Percentiles rank a stretch among this genome's conserved stretches.
These are phyloP conservation scores for Platysteira castanea DNA, from an alignment of 2,113 vertebrate species.

Conservation along the genomic window DNA sequence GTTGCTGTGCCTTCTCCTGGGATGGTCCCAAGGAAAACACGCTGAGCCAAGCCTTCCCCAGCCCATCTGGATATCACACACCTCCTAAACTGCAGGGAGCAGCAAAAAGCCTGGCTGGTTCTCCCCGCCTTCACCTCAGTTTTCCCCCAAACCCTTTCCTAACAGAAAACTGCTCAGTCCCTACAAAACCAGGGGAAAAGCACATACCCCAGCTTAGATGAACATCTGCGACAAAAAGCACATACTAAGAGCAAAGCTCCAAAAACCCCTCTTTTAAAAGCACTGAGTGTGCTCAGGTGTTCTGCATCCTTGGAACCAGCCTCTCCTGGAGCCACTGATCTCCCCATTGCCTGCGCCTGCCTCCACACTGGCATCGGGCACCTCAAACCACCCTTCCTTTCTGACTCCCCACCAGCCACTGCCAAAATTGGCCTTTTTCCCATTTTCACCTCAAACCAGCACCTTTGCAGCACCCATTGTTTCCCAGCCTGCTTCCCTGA, in stretches of 20 bases:
- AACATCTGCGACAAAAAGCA: accelerated
- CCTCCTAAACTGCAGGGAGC: not conserved
- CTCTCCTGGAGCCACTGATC: not conserved
- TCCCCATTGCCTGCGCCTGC: not conserved
- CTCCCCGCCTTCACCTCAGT: not conserved
- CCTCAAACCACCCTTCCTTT: not conserved
- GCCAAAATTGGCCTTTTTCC: not conserved
- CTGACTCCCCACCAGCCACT: accelerated
- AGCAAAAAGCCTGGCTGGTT: not conserved
- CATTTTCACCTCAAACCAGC: not conserved
- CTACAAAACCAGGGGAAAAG: not conserved
- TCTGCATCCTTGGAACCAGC: not conserved
- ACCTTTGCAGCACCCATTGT: not conserved
- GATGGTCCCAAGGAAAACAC: not conserved
- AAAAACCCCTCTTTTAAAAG: not conserved
- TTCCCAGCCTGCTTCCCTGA: not conserved
- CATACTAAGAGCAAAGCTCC: accelerated
- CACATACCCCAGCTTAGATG: accelerated
- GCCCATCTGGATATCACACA: not conserved
- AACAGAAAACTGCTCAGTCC: not conserved
- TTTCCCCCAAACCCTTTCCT: not conserved
- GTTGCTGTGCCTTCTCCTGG: not conserved
- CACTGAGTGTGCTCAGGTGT: not conserved
- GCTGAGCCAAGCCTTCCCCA: not conserved
- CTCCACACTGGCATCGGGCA: not conserved